Conservation (phyloP, 1,140 invertebrate species). For the Copidosoma floridanum region DNA sequence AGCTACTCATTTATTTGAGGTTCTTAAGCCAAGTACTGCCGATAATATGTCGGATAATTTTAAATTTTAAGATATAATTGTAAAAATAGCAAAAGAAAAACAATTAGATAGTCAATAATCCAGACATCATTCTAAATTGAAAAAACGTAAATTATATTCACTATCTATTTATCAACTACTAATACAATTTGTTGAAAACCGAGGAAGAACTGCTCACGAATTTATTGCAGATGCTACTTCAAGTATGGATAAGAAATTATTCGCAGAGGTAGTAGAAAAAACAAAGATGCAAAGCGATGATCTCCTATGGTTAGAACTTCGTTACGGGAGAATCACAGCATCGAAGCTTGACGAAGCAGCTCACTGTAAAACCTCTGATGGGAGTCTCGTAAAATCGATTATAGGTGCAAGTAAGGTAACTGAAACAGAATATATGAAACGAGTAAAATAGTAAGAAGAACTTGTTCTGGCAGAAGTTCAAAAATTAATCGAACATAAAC, state of each 20-base stretch:
- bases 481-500: conserved; percentile 9
- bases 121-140: not conserved
- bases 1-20: not conserved
- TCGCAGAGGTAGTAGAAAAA: conserved; percentile 22
- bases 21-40: not conserved
- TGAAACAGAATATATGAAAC: conserved; percentile 31
- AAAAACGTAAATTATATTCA: not conserved
- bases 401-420: conserved; percentile 33
- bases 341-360: conserved; percentile 41
- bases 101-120: not conserved
- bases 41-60: not conserved
- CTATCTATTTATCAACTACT: not conserved
- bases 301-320: conserved; percentile 36
- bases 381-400: conserved; percentile 32
- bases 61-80: not conserved
- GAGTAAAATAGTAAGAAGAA: conserved; percentile 32
- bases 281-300: conserved; percentile 28
- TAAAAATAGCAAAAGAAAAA: not conserved
- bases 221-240: conserved; percentile 25
- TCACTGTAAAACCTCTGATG: conserved; percentile 34
- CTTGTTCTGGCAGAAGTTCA: conserved; percentile 17
- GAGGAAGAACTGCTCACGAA: conserved; percentile 3
- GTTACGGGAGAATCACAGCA: conserved; percentile 42
- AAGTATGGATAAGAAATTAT: conserved; percentile 10
- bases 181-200: not conserved